Percentiles rank a stretch among this genome's conserved stretches.
phyloP scores from a whole-genome alignment of 2,113 vertebrate species.

The Halichoeres trimaculatus region DNA sequence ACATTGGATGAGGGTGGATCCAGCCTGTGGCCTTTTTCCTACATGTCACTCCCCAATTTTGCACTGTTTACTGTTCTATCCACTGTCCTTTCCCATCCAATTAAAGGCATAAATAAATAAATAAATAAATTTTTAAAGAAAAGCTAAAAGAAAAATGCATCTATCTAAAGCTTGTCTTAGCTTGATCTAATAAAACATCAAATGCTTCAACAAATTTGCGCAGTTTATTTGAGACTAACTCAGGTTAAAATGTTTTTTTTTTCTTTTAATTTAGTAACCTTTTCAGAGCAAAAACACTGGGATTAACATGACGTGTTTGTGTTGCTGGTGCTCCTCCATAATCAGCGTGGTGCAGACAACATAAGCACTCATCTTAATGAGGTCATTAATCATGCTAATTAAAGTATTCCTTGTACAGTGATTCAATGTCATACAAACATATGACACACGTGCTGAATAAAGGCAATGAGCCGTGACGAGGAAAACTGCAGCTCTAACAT shows the following conservation, averaged over 20 bases:
- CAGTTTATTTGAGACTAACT: too few relatives aligned
- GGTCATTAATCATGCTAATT: slow-evolving; percentile 59
- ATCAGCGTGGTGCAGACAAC: slow-evolving; percentile 29
- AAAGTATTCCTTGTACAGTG: slow-evolving; percentile 42
- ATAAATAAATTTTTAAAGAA: too few relatives aligned
- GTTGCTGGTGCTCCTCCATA: slow-evolving; percentile 31
- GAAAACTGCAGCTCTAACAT: not conserved
- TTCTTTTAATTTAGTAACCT: slow-evolving; percentile 21
- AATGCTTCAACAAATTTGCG: too few relatives aligned
- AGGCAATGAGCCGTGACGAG: not conserved
- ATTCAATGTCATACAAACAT: slow-evolving; percentile 7
- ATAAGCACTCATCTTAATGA: slow-evolving; percentile 35
- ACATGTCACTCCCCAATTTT: too few relatives aligned
- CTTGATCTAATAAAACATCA: too few relatives aligned
- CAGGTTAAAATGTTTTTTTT: not conserved
- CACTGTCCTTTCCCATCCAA: too few relatives aligned
- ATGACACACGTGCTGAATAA: not conserved
- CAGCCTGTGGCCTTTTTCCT: too few relatives aligned
- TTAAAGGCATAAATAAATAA: too few relatives aligned
- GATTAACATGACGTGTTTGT: slow-evolving; percentile 40
- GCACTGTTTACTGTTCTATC: too few relatives aligned
- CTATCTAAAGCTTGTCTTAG: too few relatives aligned
- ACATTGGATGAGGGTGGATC: too few relatives aligned
- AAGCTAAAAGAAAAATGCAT: too few relatives aligned
- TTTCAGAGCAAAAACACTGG: slow-evolving; percentile 26